phyloP scores from a whole-genome alignment of 2,888 invertebrate species.

The Lacanobia oleracea region DNA sequence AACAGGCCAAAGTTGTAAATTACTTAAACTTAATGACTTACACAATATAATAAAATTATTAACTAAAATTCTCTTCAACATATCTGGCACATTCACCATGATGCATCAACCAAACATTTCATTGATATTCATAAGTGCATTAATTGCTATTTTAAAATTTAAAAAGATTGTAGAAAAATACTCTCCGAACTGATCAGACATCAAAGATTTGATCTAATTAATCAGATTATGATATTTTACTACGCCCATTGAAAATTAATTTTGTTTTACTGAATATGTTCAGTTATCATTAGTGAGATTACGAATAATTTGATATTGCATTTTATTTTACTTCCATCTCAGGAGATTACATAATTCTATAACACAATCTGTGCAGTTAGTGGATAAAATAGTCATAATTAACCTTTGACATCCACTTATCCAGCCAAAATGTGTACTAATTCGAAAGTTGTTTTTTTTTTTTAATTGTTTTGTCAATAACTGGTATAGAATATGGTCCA shows the following conservation, averaged over 20 bases:
- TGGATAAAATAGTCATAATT: constrained; percentile 20
- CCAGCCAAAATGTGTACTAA: constrained; percentile 4
- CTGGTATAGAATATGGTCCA: constrained; percentile 26
- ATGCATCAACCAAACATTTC: constrained; percentile 88
- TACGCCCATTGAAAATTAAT: constrained; percentile 80
- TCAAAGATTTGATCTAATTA: constrained; percentile 84
- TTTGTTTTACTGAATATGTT: constrained; percentile 67
- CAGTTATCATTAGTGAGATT: constrained; percentile 87
- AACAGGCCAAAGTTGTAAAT: constrained; percentile 91
- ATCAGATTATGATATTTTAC: constrained; percentile 78
- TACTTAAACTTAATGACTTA: constrained; percentile 91
- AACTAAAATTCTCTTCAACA: constrained; percentile 90
- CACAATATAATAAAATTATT: constrained; percentile 90
- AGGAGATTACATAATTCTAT: constrained; percentile 23
- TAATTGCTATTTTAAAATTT: constrained; percentile 85
- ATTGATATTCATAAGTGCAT: constrained; percentile 87
- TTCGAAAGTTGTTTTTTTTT: background rate
- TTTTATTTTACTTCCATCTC: constrained; percentile 29
- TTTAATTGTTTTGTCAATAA: constrained; percentile 34
- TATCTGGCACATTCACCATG: constrained; percentile 89
- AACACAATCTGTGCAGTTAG: constrained; percentile 28
- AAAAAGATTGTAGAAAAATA: constrained; percentile 90
- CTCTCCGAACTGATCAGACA: constrained; percentile 86
- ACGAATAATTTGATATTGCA: constrained; percentile 66
- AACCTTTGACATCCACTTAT: constrained; percentile 39